Conservation (phyloP, 1,140 invertebrate genomes). For the Riptortus pedestris region DNA sequence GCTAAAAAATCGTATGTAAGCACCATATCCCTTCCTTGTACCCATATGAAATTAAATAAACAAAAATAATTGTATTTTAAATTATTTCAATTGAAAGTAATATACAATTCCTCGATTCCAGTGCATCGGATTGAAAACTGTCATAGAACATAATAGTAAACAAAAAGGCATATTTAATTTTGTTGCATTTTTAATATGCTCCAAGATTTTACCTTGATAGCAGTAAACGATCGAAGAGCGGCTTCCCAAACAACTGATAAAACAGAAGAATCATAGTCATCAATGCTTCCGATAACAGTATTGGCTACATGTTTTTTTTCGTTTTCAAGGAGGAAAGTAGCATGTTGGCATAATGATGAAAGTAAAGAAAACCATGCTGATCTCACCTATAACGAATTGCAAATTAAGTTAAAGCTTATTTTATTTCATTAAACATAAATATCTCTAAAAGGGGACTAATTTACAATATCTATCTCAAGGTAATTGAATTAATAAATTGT, state of each 20-base stretch:
- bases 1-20: no score
- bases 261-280: constrained; percentile 57
- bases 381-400: constrained; percentile 39
- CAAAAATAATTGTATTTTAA: no score
- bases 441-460: background rate
- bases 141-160: no score
- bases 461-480: background rate
- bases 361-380: constrained; percentile 55
- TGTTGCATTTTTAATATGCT: no score
- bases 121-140: no score
- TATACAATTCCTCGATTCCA: no score
- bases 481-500: no score
- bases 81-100: no score
- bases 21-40: no score
- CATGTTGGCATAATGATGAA: constrained; percentile 48
- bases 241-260: constrained; percentile 60
- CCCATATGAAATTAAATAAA: no score
- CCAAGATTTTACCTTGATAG: constrained; percentile 51
- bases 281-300: constrained; percentile 53
- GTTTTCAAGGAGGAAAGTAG: constrained; percentile 38
- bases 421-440: background rate
- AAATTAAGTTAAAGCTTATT: background rate
- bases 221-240: constrained; percentile 46
- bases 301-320: constrained; percentile 47
- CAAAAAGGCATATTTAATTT: no score